Evolutionary conservation across 2,888 invertebrate genomes (phyloP), one percentile per base, ranked within the genome.

Genomic region (Oligia latruncula): DNA sequence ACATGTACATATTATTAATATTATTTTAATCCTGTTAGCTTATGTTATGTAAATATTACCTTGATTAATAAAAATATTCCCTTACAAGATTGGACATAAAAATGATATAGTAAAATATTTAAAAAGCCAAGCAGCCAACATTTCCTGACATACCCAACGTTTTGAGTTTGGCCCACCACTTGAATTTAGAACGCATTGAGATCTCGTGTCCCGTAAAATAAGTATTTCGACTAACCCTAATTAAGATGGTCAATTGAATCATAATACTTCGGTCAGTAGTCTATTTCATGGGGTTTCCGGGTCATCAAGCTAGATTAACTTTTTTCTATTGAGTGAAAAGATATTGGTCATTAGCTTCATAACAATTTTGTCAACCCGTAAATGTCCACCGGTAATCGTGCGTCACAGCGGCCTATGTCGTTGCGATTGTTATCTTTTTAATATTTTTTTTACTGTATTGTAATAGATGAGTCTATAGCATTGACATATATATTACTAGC

Each of bases 231-330:
- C 20, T 23, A 72, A 72, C 85, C 88, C 77, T 87, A 80, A 86
- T 86, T 86, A 80, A 71, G 40, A 80, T 82, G 85, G 86, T 86
- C 88, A 85, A 82, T 85, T 85, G 82, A 52, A 52, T 79, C 71
- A 23, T 76, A 79, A 85, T 84, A 55, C 71, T 80, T 35, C 15
- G 23, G 43, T 40, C 43, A 70, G n/a, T 40, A 40, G 23, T 35
- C 29, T 67, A 40, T 71, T 58, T 75, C 46, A 43, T n/a, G 70
- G 29, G 55, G 60, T 55, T 64, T 74, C 43, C 1, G 64, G 65
- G 23, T 71, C 55, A 72, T 15, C 35, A 58, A 70, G 65, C 46
- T 58, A 71, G 52, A 55, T 74, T 80, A 77, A 60, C n/a, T 65
- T 66, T 76, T 65, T 71, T 74, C 67, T 71, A 73, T 79, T 58